Percentiles rank a stretch among this genome's conserved stretches.
phyloP scores from a whole-genome alignment of 2,113 vertebrate genomes.

The human region DNA sequence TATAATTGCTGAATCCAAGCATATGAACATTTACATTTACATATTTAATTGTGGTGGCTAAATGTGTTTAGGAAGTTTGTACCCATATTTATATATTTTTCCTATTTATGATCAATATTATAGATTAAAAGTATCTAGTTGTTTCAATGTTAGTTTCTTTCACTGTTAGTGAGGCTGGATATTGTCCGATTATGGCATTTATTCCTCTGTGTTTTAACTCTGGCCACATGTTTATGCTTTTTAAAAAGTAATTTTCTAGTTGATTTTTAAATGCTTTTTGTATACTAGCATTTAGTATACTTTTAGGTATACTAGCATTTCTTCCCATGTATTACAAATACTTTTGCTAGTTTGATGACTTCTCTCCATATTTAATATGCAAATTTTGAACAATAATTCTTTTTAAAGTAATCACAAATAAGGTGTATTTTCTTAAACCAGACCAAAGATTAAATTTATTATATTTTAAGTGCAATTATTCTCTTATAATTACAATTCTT shows the following conservation, averaged over 20 bases:
- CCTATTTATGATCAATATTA: neutral
- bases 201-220: neutral
- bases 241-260: neutral
- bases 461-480: constrained; percentile 1
- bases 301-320: neutral
- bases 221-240: neutral
- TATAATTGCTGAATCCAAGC: neutral
- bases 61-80: neutral
- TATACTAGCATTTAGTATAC: neutral
- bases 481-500: neutral
- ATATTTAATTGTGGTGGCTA: neutral
- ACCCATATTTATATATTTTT: neutral
- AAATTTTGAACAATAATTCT: neutral
- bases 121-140: neutral
- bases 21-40: neutral
- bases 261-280: neutral
- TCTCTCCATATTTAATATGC: neutral
- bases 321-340: neutral
- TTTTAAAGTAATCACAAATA: constrained; percentile 22
- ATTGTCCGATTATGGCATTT: neutral
- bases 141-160: neutral
- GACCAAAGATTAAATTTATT: neutral
- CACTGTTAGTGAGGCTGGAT: neutral
- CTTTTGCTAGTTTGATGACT: constrained; percentile 3
- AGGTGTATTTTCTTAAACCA: neutral